Conservation (phyloP, 2,113 vertebrate species). For the Isichthys henryi region DNA sequence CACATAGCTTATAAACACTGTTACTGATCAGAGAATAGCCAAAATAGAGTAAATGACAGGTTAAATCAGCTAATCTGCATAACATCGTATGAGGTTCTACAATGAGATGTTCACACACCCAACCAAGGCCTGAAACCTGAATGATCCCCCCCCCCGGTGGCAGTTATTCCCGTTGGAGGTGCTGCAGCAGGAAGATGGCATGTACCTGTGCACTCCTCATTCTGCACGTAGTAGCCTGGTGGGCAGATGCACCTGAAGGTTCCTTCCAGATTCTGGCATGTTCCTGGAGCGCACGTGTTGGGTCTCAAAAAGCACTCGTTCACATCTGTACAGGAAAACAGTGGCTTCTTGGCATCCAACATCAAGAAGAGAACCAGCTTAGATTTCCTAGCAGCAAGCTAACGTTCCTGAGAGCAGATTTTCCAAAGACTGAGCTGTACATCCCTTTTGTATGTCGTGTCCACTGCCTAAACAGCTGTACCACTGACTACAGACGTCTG, state of each 20-base stretch:
- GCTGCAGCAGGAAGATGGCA: background rate
- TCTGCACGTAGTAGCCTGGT: constrained; percentile 73
- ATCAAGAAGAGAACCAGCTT: background rate
- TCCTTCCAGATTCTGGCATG: constrained; percentile 88
- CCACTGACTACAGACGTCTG: background rate
- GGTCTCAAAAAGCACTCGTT: constrained; percentile 84
- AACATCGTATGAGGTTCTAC: background rate
- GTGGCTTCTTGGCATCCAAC: background rate
- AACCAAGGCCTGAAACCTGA: background rate
- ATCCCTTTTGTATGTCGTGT: background rate
- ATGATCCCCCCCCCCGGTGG: background rate
- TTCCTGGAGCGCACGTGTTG: constrained; percentile 80
- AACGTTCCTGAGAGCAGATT: background rate
- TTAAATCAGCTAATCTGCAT: background rate
- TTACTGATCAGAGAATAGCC: background rate
- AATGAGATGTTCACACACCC: background rate
- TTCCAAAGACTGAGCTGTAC: background rate
- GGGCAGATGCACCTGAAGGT: constrained; percentile 90
- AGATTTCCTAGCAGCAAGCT: background rate
- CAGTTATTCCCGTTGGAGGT: background rate
- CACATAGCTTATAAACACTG: background rate
- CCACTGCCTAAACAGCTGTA: background rate
- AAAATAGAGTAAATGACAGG: background rate
- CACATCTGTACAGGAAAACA: constrained; percentile 65
- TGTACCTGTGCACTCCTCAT: constrained; percentile 84